Conservation (phyloP, 2,113 vertebrate genomes). For the Alaudala cheleensis region DNA sequence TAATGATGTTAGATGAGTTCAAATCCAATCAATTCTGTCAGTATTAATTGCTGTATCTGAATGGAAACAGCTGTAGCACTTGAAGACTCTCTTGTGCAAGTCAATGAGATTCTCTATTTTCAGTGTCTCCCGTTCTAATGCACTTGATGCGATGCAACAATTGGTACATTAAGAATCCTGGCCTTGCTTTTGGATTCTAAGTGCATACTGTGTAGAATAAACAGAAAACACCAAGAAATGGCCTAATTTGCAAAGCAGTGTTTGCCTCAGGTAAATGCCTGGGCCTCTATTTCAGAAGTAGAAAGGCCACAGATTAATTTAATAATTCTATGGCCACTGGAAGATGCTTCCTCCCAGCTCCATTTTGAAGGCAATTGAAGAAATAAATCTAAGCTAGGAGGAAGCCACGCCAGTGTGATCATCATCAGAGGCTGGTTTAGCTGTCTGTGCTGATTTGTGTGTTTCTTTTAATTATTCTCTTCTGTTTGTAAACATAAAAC, state of each 20-base stretch:
- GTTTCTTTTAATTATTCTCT: neutral
- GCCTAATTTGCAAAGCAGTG: neutral
- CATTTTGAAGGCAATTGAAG: neutral
- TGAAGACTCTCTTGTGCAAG: constrained; percentile 14
- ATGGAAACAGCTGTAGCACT: constrained; percentile 55
- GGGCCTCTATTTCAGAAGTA: neutral
- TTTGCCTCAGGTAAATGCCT: neutral
- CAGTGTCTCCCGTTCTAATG: neutral
- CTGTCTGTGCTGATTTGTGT: neutral
- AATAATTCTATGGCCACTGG: neutral
- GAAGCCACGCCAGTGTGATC: neutral
- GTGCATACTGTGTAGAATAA: neutral
- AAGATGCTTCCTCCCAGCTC: neutral
- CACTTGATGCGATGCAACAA: constrained; percentile 1
- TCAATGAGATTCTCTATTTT: constrained; percentile 25
- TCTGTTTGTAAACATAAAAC: neutral
- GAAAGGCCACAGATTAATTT: neutral
- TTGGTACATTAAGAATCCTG: constrained; percentile 8
- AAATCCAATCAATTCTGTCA: constrained; percentile 25
- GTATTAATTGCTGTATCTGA: constrained; percentile 46
- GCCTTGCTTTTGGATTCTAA: neutral
- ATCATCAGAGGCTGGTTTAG: neutral
- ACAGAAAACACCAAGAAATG: neutral
- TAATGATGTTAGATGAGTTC: constrained; percentile 38
- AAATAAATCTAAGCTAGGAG: neutral